Evolutionary conservation across 2,888 invertebrate genomes (phyloP), one percentile per base, ranked within the genome.

Genomic region (Mamestra brassicae): DNA sequence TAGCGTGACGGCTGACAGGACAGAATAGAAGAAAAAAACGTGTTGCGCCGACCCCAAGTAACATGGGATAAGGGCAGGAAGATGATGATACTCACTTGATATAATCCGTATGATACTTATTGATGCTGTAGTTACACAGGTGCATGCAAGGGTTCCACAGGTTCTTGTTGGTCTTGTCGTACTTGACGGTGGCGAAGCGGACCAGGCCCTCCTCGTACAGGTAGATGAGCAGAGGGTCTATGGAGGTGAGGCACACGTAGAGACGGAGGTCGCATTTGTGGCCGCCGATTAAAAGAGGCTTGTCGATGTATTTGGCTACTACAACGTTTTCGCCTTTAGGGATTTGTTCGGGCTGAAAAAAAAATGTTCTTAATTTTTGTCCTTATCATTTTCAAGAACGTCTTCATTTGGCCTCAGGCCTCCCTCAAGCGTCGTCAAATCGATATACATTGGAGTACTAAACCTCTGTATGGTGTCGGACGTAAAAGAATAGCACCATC

Each of bases 101-200:
- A 94, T 99, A 99, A 95, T 99, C 98, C 75, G 98, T 98, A 94
- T 98, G 99, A 92, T 99, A 99, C 95, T 99, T 99, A 95, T 99
- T 99, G 91, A 99, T 99, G 95, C 99, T 99, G 95, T 99, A 99
- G 95, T 99, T 99, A 91, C 99, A 99, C 26, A 99, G 97, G 95
- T 99, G 99, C 98, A 99, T 99, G 95, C 98, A 99, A 0, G 98
- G 99, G 94, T 99, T 99, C 98, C 99, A 99, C 17, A 99, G 97
- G 90, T 99, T 99, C 92, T 99, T 99, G 87, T 98, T 98, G 87
- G 98, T 98, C 89, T 98, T 97, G 91, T 99, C 98, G 93, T 99
- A 99, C 92, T 99, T 99, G 78, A 99, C 99, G 0, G 99, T 99
- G 0, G 99, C 99, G 96, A 99, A 98, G 74, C 99, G 96, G 15